These are phyloP conservation scores for Panthera uncia DNA, from an alignment of 2,113 vertebrate species.

Conservation along the genomic window DNA sequence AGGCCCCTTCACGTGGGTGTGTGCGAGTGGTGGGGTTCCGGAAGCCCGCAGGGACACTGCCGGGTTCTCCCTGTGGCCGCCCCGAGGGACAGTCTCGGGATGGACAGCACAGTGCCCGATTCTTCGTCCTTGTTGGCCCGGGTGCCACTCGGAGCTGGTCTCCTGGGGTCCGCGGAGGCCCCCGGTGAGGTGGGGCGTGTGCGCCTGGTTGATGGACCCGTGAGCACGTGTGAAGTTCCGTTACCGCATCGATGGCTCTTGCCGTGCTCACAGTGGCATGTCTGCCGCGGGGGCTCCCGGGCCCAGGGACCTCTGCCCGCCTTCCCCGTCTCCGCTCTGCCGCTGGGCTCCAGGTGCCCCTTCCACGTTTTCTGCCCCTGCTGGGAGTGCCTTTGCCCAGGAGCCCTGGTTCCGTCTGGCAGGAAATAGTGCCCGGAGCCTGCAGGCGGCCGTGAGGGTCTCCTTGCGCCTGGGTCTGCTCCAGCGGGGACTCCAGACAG, in stretches of 20 bases:
- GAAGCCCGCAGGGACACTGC: rapidly evolving
- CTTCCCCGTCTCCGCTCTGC: not conserved
- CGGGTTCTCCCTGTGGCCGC: not conserved
- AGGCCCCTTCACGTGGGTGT: not conserved
- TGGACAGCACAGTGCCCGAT: not conserved
- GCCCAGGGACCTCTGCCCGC: not conserved
- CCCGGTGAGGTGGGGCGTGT: rapidly evolving
- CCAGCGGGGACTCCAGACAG: rapidly evolving
- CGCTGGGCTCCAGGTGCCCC: rapidly evolving
- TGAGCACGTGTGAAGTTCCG: rapidly evolving
- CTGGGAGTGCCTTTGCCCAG: not conserved
- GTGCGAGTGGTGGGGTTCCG: not conserved
- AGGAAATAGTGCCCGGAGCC: not conserved
- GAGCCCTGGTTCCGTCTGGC: not conserved
- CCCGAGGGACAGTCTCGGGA: not conserved
- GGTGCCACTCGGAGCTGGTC: not conserved
- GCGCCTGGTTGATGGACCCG: not conserved
- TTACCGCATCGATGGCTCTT: rapidly evolving
- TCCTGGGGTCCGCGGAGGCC: not conserved
- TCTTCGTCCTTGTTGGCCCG: not conserved
- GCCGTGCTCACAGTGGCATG: rapidly evolving
- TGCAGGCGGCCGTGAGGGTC: rapidly evolving
- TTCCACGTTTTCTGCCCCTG: too few species aligned
- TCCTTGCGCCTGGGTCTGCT: too few species aligned
- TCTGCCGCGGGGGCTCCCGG: not conserved